These are phyloP conservation scores for Conistra vaccinii DNA, from an alignment of 2,888 invertebrate species.

Conservation along the genomic window DNA sequence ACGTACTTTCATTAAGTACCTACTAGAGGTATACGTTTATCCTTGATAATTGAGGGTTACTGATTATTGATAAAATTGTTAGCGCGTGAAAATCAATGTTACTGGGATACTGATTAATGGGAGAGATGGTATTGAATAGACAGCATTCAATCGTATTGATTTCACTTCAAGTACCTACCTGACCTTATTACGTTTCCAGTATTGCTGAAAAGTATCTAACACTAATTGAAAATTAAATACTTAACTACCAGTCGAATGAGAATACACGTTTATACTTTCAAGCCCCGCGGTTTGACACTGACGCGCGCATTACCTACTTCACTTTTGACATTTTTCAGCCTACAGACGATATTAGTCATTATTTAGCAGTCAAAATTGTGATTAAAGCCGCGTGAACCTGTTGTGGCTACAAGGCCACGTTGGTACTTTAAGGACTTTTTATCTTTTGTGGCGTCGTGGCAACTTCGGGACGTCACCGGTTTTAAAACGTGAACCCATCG, in stretches of 20 bases:
- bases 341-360: too few species aligned
- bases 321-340: too few species aligned
- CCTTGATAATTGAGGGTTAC: background rate
- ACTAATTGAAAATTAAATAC: background rate
- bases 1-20: background rate
- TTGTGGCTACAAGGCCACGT: too few species aligned
- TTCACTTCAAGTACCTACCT: background rate
- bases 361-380: too few species aligned
- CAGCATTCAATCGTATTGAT: conserved; percentile 7
- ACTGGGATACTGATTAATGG: conserved; percentile 15
- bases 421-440: too few species aligned
- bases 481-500: background rate
- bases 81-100: conserved; percentile 12
- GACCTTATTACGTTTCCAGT: background rate
- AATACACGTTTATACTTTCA: too few species aligned
- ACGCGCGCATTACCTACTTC: too few species aligned
- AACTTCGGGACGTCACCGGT: too few species aligned
- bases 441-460: too few species aligned
- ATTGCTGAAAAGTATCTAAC: background rate
- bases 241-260: too few species aligned
- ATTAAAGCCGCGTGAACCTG: too few species aligned
- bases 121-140: background rate
- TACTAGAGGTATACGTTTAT: background rate
- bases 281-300: too few species aligned
- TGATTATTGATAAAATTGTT: conserved; percentile 17